phyloP scores from a whole-genome alignment of 2,113 vertebrate genomes.

The Hyla sarda region DNA sequence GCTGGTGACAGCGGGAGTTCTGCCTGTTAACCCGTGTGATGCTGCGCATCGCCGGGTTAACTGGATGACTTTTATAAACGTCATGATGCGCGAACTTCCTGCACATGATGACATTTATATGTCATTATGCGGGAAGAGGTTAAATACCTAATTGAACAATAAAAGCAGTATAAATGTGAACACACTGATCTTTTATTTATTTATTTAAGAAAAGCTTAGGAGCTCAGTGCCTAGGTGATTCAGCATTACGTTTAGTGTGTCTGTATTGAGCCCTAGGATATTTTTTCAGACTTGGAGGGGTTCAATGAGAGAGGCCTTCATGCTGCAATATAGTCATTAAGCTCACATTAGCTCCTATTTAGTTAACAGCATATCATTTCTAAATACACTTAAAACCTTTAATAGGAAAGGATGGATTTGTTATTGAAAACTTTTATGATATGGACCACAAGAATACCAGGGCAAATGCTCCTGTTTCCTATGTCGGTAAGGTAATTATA shows the following conservation, averaged over 20 bases:
- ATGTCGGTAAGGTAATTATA: not conserved
- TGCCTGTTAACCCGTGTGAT: too few relatives aligned
- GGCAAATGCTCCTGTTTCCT: not conserved
- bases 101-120: too few relatives aligned
- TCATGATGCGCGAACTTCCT: too few relatives aligned
- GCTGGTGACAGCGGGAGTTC: too few relatives aligned
- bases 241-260: not conserved
- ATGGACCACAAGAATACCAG: not conserved
- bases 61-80: too few relatives aligned
- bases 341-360: conserved; percentile 3
- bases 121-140: too few relatives aligned
- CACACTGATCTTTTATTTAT: not conserved
- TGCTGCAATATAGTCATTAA: not conserved
- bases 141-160: not conserved
- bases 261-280: too few relatives aligned
- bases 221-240: not conserved
- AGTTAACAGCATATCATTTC: not conserved
- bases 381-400: conserved; percentile 10
- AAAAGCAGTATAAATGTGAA: not conserved
- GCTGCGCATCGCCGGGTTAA: too few relatives aligned
- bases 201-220: not conserved
- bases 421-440: conserved; percentile 11
- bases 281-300: not conserved
- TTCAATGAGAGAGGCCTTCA: not conserved
- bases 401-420: not conserved